Evolutionary conservation across 2,113 vertebrate species (phyloP).

Genomic region (Oreamnos americanus): DNA sequence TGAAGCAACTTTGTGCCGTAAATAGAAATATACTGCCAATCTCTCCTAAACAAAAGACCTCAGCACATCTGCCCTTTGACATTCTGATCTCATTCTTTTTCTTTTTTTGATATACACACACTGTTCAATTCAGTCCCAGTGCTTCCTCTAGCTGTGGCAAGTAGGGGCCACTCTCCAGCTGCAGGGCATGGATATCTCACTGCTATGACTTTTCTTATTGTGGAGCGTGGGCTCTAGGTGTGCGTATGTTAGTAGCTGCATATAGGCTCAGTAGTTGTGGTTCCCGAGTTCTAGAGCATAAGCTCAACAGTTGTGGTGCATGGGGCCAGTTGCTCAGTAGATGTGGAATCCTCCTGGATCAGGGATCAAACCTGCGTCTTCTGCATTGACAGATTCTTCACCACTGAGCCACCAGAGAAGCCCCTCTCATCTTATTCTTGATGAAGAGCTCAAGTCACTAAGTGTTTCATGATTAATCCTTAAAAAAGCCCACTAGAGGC

Average conservation of each 20-base stretch:
- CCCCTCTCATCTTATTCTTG: not conserved
- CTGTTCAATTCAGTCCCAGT: not conserved
- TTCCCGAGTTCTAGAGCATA: not conserved
- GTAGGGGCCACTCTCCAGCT: not conserved
- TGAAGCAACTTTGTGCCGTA: not conserved
- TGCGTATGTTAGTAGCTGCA: not conserved
- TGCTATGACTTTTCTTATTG: not conserved
- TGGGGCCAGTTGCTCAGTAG: not conserved
- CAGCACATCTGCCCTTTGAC: not conserved
- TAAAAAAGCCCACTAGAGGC: not conserved
- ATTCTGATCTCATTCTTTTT: not conserved
- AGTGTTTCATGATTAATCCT: not conserved
- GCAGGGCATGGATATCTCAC: not conserved
- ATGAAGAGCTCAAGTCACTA: not conserved
- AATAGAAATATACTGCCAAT: not conserved
- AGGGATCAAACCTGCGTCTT: not conserved
- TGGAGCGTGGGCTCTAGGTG: not conserved
- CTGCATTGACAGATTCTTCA: not conserved
- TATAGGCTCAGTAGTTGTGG: not conserved
- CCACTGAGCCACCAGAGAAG: not conserved
- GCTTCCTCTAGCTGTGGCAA: not conserved
- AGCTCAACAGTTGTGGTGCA: not conserved
- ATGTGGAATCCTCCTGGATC: not conserved
- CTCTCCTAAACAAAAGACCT: not conserved
- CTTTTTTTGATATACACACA: not conserved